Conservation (phyloP, 2,113 vertebrate species). For the Oncorhynchus gorbuscha region DNA sequence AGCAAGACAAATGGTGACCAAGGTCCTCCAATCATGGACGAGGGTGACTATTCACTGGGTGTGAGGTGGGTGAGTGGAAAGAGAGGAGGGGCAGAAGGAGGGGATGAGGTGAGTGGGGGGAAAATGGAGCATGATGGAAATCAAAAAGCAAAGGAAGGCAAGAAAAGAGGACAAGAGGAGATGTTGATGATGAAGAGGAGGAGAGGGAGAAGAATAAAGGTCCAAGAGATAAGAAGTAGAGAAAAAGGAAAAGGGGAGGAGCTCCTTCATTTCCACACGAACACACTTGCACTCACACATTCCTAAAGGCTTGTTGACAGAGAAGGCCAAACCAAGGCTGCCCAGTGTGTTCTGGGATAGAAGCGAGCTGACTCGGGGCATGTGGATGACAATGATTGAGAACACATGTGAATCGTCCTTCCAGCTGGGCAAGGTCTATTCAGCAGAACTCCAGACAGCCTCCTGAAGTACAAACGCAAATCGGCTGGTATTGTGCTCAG, state of each 20-base stretch:
- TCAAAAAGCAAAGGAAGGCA: not conserved
- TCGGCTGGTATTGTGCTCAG: constrained; percentile 7
- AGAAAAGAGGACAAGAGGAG: not conserved
- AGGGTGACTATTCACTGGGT: constrained; percentile 20
- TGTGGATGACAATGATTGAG: constrained; percentile 19
- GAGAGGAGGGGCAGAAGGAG: not conserved
- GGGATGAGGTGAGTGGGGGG: not conserved
- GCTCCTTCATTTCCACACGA: constrained; percentile 16
- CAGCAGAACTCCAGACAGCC: not conserved
- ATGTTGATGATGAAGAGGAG: not conserved
- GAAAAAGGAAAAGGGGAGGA: not conserved
- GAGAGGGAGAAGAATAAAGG: not conserved
- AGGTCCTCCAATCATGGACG: constrained; percentile 26
- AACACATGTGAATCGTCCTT: constrained; percentile 40
- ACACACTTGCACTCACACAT: too few relatives aligned
- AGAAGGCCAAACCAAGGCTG: constrained; percentile 20
- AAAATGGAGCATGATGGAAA: not conserved
- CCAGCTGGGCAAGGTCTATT: constrained; percentile 18
- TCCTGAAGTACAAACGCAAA: not conserved
- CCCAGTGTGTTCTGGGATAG: constrained; percentile 32
- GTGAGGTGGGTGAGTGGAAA: constrained; percentile 7
- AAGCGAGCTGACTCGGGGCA: not conserved
- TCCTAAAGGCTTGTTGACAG: constrained; percentile 20
- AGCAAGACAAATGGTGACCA: constrained; percentile 29
- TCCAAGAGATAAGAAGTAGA: not conserved